phyloP scores from a whole-genome alignment of 2,113 vertebrate genomes.

The Peromyscus californicus region DNA sequence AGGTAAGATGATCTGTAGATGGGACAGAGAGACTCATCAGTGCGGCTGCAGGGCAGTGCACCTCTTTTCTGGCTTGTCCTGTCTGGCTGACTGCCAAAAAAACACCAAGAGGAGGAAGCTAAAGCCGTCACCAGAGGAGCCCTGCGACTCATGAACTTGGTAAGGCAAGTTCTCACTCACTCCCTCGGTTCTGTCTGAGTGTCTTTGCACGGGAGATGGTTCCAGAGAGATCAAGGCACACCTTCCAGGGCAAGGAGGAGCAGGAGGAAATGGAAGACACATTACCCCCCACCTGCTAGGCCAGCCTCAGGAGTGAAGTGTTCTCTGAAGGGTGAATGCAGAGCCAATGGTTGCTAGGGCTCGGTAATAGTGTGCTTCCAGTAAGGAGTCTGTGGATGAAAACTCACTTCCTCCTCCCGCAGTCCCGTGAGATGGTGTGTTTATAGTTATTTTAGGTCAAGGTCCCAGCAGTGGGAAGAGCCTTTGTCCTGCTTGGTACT shows the following conservation, averaged over 20 bases:
- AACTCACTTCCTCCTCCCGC: not conserved
- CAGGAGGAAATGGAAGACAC: not conserved
- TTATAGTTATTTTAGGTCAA: not conserved
- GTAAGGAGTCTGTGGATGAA: not conserved
- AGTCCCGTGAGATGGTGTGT: not conserved
- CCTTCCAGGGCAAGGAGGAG: not conserved
- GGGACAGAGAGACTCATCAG: not conserved
- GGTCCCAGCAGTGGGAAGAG: not conserved
- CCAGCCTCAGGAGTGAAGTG: no score
- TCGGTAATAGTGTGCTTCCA: not conserved
- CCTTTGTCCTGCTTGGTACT: not conserved
- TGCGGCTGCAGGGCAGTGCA: accelerated
- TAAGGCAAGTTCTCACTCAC: not conserved
- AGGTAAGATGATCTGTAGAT: constrained; percentile 68
- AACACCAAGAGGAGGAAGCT: not conserved
- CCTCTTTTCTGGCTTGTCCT: not conserved
- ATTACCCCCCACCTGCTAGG: not conserved
- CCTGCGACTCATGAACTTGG: accelerated
- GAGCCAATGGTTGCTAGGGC: not conserved
- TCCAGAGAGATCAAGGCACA: not conserved
- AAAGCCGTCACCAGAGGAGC: accelerated
- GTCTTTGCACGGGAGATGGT: not conserved
- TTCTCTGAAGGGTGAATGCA: not conserved
- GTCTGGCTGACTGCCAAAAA: not conserved
- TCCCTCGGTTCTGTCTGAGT: not conserved